Base-by-base conservation (phyloP, 2,888 invertebrate species). In the Seira sanloemensis region DNA sequence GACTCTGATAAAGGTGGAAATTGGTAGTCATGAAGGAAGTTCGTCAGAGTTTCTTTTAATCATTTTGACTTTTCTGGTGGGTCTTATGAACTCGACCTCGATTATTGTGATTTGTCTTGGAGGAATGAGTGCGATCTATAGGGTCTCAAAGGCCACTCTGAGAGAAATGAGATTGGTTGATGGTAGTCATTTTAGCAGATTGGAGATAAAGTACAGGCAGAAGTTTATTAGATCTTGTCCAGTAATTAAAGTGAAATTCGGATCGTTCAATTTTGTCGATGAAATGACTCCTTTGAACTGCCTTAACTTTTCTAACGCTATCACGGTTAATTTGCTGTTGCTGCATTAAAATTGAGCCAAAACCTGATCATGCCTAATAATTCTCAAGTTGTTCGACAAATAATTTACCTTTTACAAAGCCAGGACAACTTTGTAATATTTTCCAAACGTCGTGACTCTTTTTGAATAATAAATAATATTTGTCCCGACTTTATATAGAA, bases 101-200 rank as follows among this genome's bases (percentile, higher is more conserved):
- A 37, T 37, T 37, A 37, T 12, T 4, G 12, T 37, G 37, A 4
- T 58, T 58, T 4, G 58, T 16, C 19, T 58, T 4, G 58, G 58
- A 9, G 58, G 58, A 58, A 58, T 58, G 58, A n/a, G 9, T 58
- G 58, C n/a, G n/a, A n/a, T 58, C n/a, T 58, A 58, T 58, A 18
- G 2, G 58, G 58, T 12, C 4, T 58, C 58, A n/a, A 58, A 58
- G n/a, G 19, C 5, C 16, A 58, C n/a, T 58, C 19, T 9, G n/a
- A 58, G n/a, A 19, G n/a, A 9, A 4, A 19, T 12, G 16, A 16
- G 16, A 4, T 58, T 58, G 12, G 7, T 12, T 46, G 12, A 12
- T 12, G 12, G 46, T 12, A 9, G 7, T 12, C 12, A 7, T 46
- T 46, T 12, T 9, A 9, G 7, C 19, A 4, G n/a, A 2, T 18